Evolutionary conservation across 2,888 invertebrate species (phyloP).

Genomic region (Nebria brevicollis): DNA sequence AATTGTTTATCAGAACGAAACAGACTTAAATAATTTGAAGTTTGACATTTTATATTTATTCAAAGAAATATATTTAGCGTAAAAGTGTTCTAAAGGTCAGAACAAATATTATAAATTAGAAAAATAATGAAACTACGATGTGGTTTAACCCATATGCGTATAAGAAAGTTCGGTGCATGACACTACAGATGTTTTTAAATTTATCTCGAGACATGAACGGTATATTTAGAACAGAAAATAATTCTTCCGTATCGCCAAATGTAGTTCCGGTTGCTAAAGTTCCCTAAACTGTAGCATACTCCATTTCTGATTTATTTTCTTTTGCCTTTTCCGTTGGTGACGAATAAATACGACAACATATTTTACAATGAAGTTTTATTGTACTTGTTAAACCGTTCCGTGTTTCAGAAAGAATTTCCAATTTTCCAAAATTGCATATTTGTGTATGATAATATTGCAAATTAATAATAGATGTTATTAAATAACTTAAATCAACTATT

Average conservation of each 20-base stretch:
- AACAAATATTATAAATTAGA: too few species aligned
- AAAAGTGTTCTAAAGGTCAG: too few species aligned
- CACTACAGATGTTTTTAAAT: conserved; percentile 42
- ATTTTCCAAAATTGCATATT: conserved; percentile 24
- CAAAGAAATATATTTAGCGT: too few species aligned
- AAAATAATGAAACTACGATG: too few species aligned
- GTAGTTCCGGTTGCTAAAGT: conserved; percentile 44
- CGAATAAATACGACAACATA: background rate
- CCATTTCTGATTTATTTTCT: conserved; percentile 24
- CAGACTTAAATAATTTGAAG: too few species aligned
- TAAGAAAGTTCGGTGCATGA: conserved; percentile 10
- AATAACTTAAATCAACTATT: too few species aligned
- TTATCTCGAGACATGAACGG: background rate
- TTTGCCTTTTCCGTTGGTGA: conserved; percentile 15
- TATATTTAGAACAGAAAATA: conserved; percentile 33
- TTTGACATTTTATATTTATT: too few species aligned
- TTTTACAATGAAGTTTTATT: conserved; percentile 19
- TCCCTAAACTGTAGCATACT: conserved; percentile 40
- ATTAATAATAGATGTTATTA: too few species aligned
- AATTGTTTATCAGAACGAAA: too few species aligned
- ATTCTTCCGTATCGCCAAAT: conserved; percentile 36
- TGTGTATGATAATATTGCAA: too few species aligned
- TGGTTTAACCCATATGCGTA: too few species aligned
- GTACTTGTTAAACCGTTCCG: conserved; percentile 16
- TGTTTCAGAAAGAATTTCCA: background rate